Evolutionary conservation across 2,113 vertebrate species (phyloP).

Genomic region (Chrysochloris asiatica): DNA sequence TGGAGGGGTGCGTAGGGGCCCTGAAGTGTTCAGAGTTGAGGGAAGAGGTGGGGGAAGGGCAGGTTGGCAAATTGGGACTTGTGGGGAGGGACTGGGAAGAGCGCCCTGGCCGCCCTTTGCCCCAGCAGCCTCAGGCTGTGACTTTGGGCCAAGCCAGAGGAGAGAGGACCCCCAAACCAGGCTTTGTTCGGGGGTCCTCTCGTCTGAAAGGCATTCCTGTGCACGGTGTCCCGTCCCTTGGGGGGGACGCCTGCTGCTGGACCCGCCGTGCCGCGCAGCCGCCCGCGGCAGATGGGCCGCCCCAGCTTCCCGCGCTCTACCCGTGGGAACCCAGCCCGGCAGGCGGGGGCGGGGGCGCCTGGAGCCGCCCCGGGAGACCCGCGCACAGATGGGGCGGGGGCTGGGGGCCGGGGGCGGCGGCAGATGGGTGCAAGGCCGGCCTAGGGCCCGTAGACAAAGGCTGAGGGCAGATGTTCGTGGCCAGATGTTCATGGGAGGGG

Average conservation of each 20-base stretch:
- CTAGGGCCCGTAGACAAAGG: constrained; percentile 31
- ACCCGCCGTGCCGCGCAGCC: not conserved
- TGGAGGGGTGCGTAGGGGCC: too few species aligned
- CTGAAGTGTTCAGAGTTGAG: fast-evolving
- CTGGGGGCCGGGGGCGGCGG: constrained; percentile 47
- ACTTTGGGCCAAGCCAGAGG: not conserved
- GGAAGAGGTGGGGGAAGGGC: too few species aligned
- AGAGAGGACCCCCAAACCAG: not conserved
- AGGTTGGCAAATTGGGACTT: not conserved
- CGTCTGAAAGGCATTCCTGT: constrained; percentile 9
- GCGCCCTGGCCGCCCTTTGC: not conserved
- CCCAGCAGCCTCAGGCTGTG: not conserved
- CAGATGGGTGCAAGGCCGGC: constrained; percentile 72
- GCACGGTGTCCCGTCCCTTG: not conserved
- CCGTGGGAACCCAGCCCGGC: constrained; percentile 68
- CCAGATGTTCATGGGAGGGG: constrained; percentile 71
- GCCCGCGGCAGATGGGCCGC: constrained; percentile 57
- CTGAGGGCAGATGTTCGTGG: constrained; percentile 63
- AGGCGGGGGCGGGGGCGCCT: constrained; percentile 32
- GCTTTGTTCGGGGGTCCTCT: constrained; percentile 11
- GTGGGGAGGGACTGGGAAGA: not conserved
- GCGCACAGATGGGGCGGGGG: constrained; percentile 63
- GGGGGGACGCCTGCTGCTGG: not conserved
- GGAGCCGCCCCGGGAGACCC: constrained; percentile 48
- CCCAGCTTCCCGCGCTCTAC: constrained; percentile 12